Conservation (phyloP, 2,113 vertebrate genomes). For the Phyllostomus hastatus region DNA sequence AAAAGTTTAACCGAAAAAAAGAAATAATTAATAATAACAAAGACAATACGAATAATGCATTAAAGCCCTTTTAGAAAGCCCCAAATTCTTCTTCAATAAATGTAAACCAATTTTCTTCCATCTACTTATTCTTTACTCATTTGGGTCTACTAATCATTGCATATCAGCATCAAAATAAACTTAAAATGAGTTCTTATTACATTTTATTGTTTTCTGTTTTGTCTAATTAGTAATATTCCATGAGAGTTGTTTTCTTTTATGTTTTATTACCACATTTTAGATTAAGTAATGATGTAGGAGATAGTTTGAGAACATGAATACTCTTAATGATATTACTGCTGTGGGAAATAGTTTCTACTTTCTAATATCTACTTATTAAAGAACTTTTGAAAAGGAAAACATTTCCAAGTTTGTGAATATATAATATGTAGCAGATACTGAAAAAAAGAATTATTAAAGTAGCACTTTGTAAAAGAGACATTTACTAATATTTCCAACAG, state of each 20-base stretch:
- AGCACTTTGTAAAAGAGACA: not conserved
- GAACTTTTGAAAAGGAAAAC: not conserved
- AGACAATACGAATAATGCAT: not conserved
- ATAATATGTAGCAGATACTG: not conserved
- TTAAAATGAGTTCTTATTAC: constrained; percentile 28
- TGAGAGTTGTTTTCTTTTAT: constrained; percentile 31
- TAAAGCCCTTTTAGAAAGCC: not conserved
- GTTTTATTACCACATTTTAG: constrained; percentile 41
- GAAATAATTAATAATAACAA: not conserved
- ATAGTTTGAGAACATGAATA: constrained; percentile 3
- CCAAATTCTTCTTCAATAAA: not conserved
- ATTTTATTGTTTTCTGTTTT: constrained; percentile 47
- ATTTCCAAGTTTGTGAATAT: not conserved
- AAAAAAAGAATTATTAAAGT: not conserved
- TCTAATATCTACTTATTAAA: constrained; percentile 20
- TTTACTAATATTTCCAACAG: not conserved
- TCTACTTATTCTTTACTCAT: not conserved
- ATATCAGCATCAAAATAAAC: not conserved
- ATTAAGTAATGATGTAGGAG: constrained; percentile 46
- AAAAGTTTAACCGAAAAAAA: not conserved
- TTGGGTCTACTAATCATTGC: not conserved
- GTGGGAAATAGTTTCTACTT: not conserved
- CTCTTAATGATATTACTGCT: not conserved
- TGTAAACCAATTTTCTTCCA: not conserved
- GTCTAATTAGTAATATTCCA: constrained; percentile 38